Conservation (phyloP, 2,113 vertebrate species). For the Chitala chitala region DNA sequence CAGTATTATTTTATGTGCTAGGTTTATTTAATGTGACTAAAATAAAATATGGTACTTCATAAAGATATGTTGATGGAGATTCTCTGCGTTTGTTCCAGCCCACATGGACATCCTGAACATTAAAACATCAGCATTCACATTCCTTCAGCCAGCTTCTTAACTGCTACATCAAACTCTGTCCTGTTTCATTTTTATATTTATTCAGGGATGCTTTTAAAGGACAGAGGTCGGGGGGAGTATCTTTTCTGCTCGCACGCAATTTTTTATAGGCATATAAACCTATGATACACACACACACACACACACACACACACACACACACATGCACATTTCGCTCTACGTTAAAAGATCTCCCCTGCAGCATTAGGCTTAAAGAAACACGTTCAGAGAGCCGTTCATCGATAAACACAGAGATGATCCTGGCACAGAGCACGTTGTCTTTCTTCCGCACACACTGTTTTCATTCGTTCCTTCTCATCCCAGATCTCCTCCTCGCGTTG, state of each 20-base stretch:
- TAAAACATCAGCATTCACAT: background rate
- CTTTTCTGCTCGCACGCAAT: no score
- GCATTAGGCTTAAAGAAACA: background rate
- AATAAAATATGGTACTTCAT: no score
- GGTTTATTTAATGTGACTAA: no score
- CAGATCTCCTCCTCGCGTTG: background rate
- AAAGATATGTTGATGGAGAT: no score
- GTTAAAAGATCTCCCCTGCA: background rate
- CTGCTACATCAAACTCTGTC: background rate
- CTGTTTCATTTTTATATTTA: no score
- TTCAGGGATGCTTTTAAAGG: no score
- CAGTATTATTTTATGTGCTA: no score
- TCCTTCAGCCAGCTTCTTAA: background rate
- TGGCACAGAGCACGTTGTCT: background rate
- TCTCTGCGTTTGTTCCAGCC: no score
- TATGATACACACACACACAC: background rate
- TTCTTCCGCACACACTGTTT: no score
- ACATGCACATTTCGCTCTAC: background rate
- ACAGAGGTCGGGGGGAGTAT: no score
- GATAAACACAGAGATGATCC: constrained; percentile 1
- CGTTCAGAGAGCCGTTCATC: background rate
- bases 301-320: constrained; percentile 30
- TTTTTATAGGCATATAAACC: background rate
- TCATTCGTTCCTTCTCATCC: background rate
- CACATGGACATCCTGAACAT: background rate